Evolutionary conservation across 1,140 invertebrate genomes (phyloP).

Genomic region (Coptotermes formosanus): DNA sequence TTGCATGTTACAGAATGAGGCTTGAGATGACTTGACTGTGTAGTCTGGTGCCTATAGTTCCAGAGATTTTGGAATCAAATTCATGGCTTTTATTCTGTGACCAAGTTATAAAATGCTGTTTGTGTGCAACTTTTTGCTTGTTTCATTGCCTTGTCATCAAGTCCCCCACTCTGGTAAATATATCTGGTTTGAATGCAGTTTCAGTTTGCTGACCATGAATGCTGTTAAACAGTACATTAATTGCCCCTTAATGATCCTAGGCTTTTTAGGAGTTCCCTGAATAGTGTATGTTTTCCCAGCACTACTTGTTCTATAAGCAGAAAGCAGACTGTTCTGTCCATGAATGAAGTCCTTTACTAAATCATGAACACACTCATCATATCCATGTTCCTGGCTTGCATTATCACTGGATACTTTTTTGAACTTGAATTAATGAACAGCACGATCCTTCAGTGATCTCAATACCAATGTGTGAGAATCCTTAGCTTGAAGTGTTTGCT

Average conservation of each 20-base stretch:
- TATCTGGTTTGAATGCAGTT: constrained; percentile 49
- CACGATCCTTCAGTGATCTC: not conserved
- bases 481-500: not conserved
- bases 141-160: constrained; percentile 44
- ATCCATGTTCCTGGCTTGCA: constrained; percentile 57
- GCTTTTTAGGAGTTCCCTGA: constrained; percentile 50
- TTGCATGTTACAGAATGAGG: not conserved
- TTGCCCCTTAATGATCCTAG: constrained; percentile 71
- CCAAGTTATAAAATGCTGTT: constrained; percentile 23
- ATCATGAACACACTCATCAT: constrained; percentile 57
- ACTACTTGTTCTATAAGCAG: constrained; percentile 84
- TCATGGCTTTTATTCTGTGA: not conserved
- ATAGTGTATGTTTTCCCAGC: constrained; percentile 88
- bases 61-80: no score
- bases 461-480: not conserved
- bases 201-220: constrained; percentile 46
- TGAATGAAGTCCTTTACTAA: constrained; percentile 62
- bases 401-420: constrained; percentile 61
- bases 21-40: not conserved
- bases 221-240: constrained; percentile 74
- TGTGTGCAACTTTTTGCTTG: constrained; percentile 48
- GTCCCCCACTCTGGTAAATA: constrained; percentile 48
- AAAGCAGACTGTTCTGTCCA: constrained; percentile 73
- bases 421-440: constrained; percentile 59
- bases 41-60: no score